Evolutionary conservation across 1,140 invertebrate genomes (phyloP).

Genomic region (Coelopa frigida): DNA sequence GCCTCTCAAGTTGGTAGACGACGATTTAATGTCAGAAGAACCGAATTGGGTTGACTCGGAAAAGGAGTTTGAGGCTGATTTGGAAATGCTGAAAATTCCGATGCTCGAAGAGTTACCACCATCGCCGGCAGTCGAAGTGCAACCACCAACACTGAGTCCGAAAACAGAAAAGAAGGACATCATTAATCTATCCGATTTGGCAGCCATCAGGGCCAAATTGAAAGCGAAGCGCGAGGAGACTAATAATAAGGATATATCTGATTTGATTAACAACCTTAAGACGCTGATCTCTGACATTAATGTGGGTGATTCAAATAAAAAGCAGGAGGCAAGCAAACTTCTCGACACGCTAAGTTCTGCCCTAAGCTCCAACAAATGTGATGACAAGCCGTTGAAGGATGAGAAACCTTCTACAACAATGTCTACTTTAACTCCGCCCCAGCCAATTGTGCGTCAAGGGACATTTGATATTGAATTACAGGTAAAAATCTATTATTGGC

Average conservation of each 20-base stretch:
- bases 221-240: conserved; percentile 2
- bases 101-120: conserved; percentile 10
- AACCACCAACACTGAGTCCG: not conserved
- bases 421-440: not conserved
- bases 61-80: conserved; percentile 15
- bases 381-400: not conserved
- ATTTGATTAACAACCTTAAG: conserved; percentile 14
- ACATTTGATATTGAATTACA: conserved; percentile 15
- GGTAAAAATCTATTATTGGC: too few species aligned
- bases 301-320: conserved; percentile 6
- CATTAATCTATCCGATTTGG: conserved; percentile 5
- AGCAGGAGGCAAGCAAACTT: conserved; percentile 6
- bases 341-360: conserved; percentile 11
- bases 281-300: conserved; percentile 6
- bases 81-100: conserved; percentile 16
- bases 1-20: conserved; percentile 13
- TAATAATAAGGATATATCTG: conserved; percentile 7
- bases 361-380: not conserved
- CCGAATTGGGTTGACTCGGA: conserved; percentile 8
- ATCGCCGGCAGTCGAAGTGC: not conserved
- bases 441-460: conserved; percentile 12
- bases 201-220: conserved; percentile 9
- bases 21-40: conserved; percentile 7
- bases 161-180: not conserved
- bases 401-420: not conserved